These are phyloP conservation scores for Tetrapedia diversipes DNA, from an alignment of 2,888 invertebrate genomes.

Conservation along the genomic window DNA sequence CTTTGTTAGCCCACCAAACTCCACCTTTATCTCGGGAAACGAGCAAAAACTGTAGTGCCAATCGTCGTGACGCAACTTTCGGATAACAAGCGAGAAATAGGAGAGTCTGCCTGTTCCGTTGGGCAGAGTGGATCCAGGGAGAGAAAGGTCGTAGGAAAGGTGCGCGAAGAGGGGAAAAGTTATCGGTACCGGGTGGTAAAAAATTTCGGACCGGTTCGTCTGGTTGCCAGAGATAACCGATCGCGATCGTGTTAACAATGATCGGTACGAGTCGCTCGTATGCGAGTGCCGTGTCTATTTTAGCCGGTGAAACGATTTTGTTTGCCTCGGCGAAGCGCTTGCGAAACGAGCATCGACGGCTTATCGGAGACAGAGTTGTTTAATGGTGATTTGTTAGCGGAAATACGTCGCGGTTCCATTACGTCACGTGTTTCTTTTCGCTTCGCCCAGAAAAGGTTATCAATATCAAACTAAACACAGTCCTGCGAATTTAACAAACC, in stretches of 20 bases:
- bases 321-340: not conserved
- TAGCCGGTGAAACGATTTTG: slow-evolving; percentile 7
- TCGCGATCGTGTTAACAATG: slow-evolving; percentile 36
- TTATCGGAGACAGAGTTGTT: not conserved
- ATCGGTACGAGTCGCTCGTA: slow-evolving; percentile 11
- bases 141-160: slow-evolving; percentile 43
- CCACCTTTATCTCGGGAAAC: not conserved
- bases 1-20: not conserved
- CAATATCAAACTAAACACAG: no score
- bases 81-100: slow-evolving; percentile 34
- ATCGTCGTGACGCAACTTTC: slow-evolving; percentile 37
- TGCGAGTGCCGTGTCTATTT: slow-evolving; percentile 15
- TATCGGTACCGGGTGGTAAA: slow-evolving; percentile 5
- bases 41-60: not conserved
- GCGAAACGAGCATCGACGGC: slow-evolving; percentile 1
- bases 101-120: slow-evolving; percentile 9
- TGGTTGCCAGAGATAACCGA: slow-evolving; percentile 45
- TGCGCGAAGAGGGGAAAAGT: slow-evolving; percentile 44
- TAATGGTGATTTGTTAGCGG: not conserved
- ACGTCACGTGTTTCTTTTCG: no score
- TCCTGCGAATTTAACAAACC: no score
- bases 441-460: no score
- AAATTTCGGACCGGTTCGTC: slow-evolving; percentile 51
- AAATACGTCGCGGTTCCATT: not conserved
- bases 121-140: slow-evolving; percentile 18